Conservation (phyloP, 2,888 invertebrate genomes). For the Anoncus sp. region DNA sequence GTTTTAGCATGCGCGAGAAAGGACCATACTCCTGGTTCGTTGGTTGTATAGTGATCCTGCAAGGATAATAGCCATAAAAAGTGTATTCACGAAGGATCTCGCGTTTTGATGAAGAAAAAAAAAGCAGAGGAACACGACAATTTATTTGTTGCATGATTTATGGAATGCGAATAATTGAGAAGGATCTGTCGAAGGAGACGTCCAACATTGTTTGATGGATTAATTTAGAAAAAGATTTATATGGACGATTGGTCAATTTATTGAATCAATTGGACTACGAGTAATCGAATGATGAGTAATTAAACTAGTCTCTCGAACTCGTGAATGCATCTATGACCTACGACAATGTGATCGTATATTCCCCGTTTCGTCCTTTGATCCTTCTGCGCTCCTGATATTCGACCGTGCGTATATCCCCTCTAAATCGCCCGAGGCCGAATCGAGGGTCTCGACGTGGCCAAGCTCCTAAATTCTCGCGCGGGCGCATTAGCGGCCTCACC, state of each 20-base stretch:
- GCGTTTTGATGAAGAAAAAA: not conserved
- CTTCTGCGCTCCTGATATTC: constrained; percentile 77
- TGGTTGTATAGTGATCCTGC: constrained; percentile 20
- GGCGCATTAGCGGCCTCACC: constrained; percentile 63
- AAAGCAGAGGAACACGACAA: not conserved
- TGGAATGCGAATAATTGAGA: not conserved
- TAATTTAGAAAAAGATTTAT: not conserved
- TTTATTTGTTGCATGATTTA: not conserved
- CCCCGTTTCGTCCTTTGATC: constrained; percentile 36
- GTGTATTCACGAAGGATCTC: too few species aligned
- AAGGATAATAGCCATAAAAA: not conserved
- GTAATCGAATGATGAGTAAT: not conserved
- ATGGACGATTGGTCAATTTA: not conserved
- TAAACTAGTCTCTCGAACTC: constrained; percentile 1
- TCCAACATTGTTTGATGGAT: not conserved
- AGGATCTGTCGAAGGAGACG: not conserved
- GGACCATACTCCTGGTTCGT: constrained; percentile 41
- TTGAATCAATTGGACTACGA: not conserved
- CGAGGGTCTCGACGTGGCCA: constrained; percentile 18
- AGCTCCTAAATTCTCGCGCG: constrained; percentile 23
- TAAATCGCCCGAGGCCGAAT: constrained; percentile 75
- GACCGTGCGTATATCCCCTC: constrained; percentile 80
- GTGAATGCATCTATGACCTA: constrained; percentile 48
- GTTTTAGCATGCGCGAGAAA: not conserved
- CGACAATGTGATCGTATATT: constrained; percentile 49